phyloP scores from a whole-genome alignment of 2,888 invertebrate species.

The Drosophila sordidula region DNA sequence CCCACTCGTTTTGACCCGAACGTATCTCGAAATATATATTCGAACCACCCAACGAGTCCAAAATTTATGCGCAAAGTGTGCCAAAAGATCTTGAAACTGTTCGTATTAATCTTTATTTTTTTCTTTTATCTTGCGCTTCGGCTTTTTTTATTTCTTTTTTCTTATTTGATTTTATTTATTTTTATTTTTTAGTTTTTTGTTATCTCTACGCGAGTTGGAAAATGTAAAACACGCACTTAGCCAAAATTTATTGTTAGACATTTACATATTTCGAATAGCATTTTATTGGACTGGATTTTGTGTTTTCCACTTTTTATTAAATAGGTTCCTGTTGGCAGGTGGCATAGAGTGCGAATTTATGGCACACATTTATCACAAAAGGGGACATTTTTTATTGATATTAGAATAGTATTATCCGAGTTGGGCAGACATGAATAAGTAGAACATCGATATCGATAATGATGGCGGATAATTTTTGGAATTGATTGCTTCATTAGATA shows the following conservation, averaged over 20 bases:
- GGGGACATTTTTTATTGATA: background rate
- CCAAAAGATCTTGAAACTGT: constrained; percentile 48
- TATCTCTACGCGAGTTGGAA: constrained; percentile 31
- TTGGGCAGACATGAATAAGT: background rate
- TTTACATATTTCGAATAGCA: constrained; percentile 68
- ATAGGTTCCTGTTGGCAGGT: constrained; percentile 41
- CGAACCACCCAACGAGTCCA: constrained; percentile 20
- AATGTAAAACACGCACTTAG: constrained; percentile 61
- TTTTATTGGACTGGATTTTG: constrained; percentile 45
- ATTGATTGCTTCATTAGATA: too few species aligned
- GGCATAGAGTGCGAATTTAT: constrained; percentile 49
- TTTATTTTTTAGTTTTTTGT: constrained; percentile 1
- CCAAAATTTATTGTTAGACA: constrained; percentile 66
- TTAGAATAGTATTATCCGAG: background rate
- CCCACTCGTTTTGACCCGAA: constrained; percentile 10
- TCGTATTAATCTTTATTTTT: constrained; percentile 23
- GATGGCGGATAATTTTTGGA: too few species aligned
- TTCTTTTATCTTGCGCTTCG: constrained; percentile 11
- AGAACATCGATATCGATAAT: background rate
- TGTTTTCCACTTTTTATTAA: constrained; percentile 10
- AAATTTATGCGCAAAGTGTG: constrained; percentile 73
- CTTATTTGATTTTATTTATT: background rate
- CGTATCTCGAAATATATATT: background rate
- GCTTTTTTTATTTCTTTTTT: background rate
- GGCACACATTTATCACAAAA: constrained; percentile 40